A percentile compares a stretch with the other conserved stretches of the same genome.
These are phyloP conservation scores for Falco peregrinus DNA, from an alignment of 2,797 vertebrate species.

Conservation along the genomic window DNA sequence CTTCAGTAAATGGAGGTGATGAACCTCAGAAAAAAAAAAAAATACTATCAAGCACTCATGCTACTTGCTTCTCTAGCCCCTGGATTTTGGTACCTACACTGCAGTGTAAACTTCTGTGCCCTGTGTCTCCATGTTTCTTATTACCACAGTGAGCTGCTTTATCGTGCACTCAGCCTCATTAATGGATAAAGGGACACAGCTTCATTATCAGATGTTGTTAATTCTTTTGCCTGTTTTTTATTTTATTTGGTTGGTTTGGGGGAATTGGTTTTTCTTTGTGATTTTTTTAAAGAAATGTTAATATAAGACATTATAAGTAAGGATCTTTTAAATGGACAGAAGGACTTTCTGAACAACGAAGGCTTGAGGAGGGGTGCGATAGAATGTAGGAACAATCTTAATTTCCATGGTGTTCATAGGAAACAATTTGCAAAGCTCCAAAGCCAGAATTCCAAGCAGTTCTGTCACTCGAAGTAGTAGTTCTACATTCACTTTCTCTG, in stretches of 20 bases:
- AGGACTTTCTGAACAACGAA: background rate
- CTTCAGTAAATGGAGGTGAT: background rate
- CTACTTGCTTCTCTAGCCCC: background rate
- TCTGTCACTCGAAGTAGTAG: background rate
- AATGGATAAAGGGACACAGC: background rate
- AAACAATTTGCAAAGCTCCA: background rate
- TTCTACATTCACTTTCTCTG: background rate
- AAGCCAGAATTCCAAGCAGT: background rate
- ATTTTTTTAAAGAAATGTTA: background rate
- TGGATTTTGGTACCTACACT: background rate
- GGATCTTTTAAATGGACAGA: background rate
- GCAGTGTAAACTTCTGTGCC: background rate
- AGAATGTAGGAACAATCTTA: background rate
- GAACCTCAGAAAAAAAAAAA: background rate
- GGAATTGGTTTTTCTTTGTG: background rate
- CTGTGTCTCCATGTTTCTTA: background rate
- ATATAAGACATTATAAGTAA: background rate
- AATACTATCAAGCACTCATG: background rate
- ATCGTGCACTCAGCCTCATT: background rate
- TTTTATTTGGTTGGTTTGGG: background rate
- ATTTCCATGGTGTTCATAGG: background rate
- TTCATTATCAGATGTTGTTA: background rate
- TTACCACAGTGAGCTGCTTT: background rate
- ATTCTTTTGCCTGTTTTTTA: background rate
- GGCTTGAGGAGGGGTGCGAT: background rate